Evolutionary conservation across 2,888 invertebrate species (phyloP).

Genomic region (Flexamia atlantica): DNA sequence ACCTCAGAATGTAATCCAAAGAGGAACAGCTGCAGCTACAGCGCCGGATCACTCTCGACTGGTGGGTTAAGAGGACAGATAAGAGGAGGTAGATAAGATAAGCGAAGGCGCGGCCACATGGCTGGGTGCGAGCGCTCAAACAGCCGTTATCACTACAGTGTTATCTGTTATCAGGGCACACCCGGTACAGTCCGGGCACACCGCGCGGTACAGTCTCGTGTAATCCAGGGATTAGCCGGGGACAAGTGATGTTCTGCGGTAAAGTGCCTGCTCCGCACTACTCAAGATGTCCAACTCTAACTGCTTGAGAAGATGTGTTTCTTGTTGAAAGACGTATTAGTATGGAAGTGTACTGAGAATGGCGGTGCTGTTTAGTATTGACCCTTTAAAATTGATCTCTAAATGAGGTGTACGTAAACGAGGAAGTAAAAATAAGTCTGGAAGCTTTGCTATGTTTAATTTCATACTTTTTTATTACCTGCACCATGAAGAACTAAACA

Average conservation of each 20-base stretch:
- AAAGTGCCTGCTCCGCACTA: neutral
- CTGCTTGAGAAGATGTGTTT: too few species aligned
- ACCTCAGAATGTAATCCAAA: slow-evolving; percentile 13
- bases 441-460: too few species aligned
- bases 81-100: slow-evolving; percentile 53
- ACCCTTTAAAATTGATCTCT: too few species aligned
- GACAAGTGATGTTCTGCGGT: neutral
- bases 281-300: too few species aligned
- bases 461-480: too few species aligned
- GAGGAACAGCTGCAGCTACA: slow-evolving; percentile 4
- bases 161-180: slow-evolving; percentile 33
- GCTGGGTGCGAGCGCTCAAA: slow-evolving; percentile 6
- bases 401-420: too few species aligned
- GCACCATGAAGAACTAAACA: too few species aligned
- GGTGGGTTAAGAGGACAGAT: slow-evolving; percentile 14
- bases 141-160: neutral
- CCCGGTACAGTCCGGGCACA: slow-evolving; percentile 31
- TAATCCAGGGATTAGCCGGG: neutral
- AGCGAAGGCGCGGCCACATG: slow-evolving; percentile 40
- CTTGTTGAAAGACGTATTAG: too few species aligned
- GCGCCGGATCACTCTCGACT: neutral
- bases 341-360: too few species aligned
- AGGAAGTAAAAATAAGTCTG: too few species aligned
- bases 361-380: too few species aligned
- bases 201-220: slow-evolving; percentile 8